These are phyloP conservation scores for Antrozous pallidus DNA, from an alignment of 2,797 vertebrate genomes.

Conservation along the genomic window DNA sequence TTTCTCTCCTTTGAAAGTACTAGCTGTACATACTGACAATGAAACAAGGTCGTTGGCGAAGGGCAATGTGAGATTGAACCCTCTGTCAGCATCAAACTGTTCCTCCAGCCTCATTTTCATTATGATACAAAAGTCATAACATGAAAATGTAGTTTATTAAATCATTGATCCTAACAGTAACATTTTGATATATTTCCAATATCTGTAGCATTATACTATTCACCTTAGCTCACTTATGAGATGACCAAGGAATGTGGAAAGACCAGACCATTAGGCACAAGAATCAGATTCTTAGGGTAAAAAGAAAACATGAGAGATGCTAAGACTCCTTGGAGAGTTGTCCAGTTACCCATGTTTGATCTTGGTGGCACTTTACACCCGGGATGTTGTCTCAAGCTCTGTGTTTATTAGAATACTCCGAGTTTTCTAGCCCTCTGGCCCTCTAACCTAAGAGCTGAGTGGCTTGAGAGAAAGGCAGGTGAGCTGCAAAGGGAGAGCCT, in stretches of 20 bases:
- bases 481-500: background rate
- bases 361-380: background rate
- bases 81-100: background rate
- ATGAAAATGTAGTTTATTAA: background rate
- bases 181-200: background rate
- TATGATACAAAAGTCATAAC: background rate
- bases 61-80: background rate
- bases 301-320: background rate
- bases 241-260: background rate
- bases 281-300: background rate
- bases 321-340: background rate
- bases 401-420: background rate
- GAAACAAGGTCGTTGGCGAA: background rate
- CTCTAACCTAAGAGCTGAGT: background rate
- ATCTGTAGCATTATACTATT: background rate
- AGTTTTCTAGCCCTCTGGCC: background rate
- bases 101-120: background rate
- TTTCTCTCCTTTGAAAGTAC: background rate
- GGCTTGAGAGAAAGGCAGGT: background rate
- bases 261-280: background rate
- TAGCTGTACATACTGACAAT: too few relatives aligned
- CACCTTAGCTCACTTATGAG: background rate
- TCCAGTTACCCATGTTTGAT: background rate
- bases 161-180: background rate
- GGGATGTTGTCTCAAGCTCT: background rate